Base-by-base conservation (phyloP, 2,113 vertebrate genomes). In the Zeus faber region DNA sequence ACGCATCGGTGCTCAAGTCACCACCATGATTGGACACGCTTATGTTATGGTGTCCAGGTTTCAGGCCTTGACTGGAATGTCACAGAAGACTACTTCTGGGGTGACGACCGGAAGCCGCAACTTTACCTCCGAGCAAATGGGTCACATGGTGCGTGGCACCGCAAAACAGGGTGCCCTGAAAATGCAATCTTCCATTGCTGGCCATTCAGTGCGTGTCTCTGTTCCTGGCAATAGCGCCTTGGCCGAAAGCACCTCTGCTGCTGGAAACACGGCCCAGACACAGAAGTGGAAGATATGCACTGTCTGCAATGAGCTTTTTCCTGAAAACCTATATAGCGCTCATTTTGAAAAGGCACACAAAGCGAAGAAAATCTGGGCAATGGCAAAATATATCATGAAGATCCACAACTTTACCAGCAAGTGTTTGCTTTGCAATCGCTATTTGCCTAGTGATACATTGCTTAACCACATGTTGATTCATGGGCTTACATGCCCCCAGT, bases 281-380 rank as follows among this genome's bases (percentile, higher is more conserved):
- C 96, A 99, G 57, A 99, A 99, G 75, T 98, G 95, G 97, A 98
- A 98, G 85, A 98, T 98, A 74, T 99, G 97, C 76, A 97, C 95
- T 3, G 96, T 99, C 82, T 99, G 96, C 85, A 99, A 97, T 4
- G 94, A 99, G 91, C 92, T 99, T 46, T 98, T 98, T 62, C 94
- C 97, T 16, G 97, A 97, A 79, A 97, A 95, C 9, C 89, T 97
- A 58, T 98, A 98, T 66, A 96, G 93, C 5, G 92, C 93, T 73
- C 97, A 99, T 82, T 96, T 98, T 61, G 95, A 98, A 77, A 98
- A 92, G 67, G 96, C 95, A 46, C 96, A 99, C 84, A 98, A 97
- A 86, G 94, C 95, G 0, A 95, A 96, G 82, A 98, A 94, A 88
- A 92, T 99, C 58, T 94, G 94, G 48, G 95, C 95, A 0, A 92